A percentile compares a stretch with the other conserved stretches of the same genome.
phyloP scores from a whole-genome alignment of 2,797 vertebrate genomes.

The Coccyzus lansbergi region DNA sequence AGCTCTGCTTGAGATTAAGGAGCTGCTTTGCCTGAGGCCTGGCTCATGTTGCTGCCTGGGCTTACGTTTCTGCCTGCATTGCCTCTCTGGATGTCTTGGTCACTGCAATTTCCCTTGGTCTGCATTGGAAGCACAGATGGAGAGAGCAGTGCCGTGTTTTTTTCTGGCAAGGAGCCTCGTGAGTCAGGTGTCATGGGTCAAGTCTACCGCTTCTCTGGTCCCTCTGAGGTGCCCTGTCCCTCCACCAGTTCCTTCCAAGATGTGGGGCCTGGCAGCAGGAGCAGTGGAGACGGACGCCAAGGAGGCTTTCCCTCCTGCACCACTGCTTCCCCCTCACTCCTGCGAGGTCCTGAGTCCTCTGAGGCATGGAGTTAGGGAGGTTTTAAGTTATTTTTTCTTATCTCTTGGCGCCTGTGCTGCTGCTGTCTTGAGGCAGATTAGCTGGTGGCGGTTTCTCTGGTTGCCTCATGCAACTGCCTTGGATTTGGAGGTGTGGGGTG shows the following conservation, averaged over 20 bases:
- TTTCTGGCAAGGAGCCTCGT: background rate
- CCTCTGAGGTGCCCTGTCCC: rapidly evolving
- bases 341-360: background rate
- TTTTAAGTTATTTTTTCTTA: conserved; percentile 8
- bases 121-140: background rate
- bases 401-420: background rate
- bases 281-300: background rate
- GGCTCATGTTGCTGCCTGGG: background rate
- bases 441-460: conserved; percentile 8
- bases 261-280: background rate
- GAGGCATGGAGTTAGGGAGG: background rate
- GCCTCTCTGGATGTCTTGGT: background rate
- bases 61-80: background rate
- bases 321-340: background rate
- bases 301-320: background rate
- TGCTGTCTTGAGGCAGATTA: conserved; percentile 48
- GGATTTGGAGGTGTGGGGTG: background rate
- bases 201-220: background rate
- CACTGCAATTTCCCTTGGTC: background rate
- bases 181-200: background rate
- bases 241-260: background rate
- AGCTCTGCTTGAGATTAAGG: background rate
- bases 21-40: background rate
- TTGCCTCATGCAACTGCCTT: background rate
- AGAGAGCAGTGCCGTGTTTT: background rate